A percentile compares a stretch with the other conserved stretches of the same genome.
phyloP scores from a whole-genome alignment of 2,888 invertebrate genomes.

The Morpho achilles region DNA sequence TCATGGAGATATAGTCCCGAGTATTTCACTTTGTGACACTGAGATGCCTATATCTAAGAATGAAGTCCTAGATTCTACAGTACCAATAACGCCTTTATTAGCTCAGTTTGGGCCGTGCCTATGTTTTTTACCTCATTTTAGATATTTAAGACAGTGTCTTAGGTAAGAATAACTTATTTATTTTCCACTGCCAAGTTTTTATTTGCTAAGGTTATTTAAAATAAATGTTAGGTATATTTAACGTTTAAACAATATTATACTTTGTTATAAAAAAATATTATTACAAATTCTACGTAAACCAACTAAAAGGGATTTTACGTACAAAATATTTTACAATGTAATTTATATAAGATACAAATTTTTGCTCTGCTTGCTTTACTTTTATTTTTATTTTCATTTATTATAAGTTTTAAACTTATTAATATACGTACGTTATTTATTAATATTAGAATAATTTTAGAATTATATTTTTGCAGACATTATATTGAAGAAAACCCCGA shows the following conservation, averaged over 20 bases:
- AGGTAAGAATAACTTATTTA: constrained; percentile 30
- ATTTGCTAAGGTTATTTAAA: too few relatives aligned
- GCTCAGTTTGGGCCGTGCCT: constrained; percentile 39
- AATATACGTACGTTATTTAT: too few relatives aligned
- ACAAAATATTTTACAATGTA: background rate
- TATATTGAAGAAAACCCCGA: constrained; percentile 41
- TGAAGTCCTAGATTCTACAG: constrained; percentile 33
- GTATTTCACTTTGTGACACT: constrained; percentile 2
- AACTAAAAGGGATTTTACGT: too few relatives aligned
- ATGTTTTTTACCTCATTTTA: constrained; percentile 45
- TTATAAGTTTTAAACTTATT: too few relatives aligned
- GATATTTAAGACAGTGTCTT: constrained; percentile 48
- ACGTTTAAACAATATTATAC: too few relatives aligned
- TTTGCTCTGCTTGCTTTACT: background rate
- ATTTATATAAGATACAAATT: background rate
- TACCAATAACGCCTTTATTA: constrained; percentile 32
- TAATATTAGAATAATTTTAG: too few relatives aligned
- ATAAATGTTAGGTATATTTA: too few relatives aligned
- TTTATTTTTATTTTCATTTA: too few relatives aligned
- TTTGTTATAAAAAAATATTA: too few relatives aligned
- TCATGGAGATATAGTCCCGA: constrained; percentile 30
- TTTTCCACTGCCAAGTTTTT: too few relatives aligned
- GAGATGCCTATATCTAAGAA: constrained; percentile 22
- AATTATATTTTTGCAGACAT: constrained; percentile 36
- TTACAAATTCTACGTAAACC: too few relatives aligned